Evolutionary conservation across 2,888 invertebrate species (phyloP).

Genomic region (Uloborus plumipes): DNA sequence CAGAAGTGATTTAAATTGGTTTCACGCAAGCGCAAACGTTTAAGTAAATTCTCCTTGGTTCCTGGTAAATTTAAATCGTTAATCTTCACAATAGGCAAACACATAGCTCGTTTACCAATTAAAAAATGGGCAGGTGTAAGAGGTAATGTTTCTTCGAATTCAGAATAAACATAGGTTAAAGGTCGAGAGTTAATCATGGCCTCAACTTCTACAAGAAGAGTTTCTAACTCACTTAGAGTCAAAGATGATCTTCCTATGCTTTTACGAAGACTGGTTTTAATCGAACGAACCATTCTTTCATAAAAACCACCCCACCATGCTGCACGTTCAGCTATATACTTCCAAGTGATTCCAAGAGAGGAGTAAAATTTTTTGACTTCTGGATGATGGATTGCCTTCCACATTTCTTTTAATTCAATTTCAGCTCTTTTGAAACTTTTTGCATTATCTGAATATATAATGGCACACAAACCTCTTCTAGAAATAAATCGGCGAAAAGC

Average conservation of each 20-base stretch:
- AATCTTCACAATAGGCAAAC: background rate
- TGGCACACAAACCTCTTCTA: conserved; percentile 5
- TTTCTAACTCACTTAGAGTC: background rate
- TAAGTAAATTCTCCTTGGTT: background rate
- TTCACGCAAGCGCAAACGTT: background rate
- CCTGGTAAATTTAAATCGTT: background rate
- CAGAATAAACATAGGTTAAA: background rate
- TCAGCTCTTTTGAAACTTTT: conserved; percentile 15
- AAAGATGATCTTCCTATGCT: too few relatives aligned
- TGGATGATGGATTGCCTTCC: background rate
- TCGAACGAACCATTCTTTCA: background rate
- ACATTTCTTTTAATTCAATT: background rate
- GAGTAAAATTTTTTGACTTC: conserved; percentile 1
- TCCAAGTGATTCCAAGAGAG: background rate
- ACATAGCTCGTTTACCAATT: background rate
- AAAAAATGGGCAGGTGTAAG: background rate
- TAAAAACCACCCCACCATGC: background rate
- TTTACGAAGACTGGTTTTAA: background rate
- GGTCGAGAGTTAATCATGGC: background rate
- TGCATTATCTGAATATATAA: conserved; percentile 15
- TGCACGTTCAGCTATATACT: background rate
- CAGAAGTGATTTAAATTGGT: background rate
- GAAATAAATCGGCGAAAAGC: conserved; percentile 11
- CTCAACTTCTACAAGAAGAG: background rate
- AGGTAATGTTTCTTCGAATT: too few relatives aligned